Conservation (phyloP, 2,797 vertebrate genomes). For the Peromyscus melanophrys region DNA sequence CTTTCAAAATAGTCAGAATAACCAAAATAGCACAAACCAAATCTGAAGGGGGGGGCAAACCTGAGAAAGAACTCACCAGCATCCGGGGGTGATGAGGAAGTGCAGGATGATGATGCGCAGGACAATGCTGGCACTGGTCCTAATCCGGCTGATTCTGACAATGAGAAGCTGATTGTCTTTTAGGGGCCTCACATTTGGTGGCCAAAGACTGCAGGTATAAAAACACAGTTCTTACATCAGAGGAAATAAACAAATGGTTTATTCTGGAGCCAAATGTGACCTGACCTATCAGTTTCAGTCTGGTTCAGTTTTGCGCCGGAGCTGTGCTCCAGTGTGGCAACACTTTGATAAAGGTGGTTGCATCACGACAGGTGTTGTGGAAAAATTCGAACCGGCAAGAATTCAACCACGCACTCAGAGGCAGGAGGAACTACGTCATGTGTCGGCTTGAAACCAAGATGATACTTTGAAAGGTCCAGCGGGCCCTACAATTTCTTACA, state of each 20-base stretch:
- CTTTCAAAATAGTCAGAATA: background rate
- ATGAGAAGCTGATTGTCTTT: background rate
- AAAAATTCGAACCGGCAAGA: background rate
- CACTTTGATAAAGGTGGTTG: too few species aligned
- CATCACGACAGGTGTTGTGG: background rate
- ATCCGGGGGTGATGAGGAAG: background rate
- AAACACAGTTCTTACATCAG: background rate
- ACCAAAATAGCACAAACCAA: background rate
- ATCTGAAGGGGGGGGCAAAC: background rate
- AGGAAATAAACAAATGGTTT: background rate
- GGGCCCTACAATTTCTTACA: background rate
- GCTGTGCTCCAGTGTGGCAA: too few species aligned
- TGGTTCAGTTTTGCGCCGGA: background rate
- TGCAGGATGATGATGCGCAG: background rate
- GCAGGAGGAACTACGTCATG: background rate
- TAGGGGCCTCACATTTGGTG: background rate
- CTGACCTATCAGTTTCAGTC: background rate
- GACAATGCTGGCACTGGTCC: background rate
- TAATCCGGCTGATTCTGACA: background rate
- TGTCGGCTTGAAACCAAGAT: background rate
- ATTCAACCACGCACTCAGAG: background rate
- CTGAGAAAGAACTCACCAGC: background rate
- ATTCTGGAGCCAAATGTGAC: background rate
- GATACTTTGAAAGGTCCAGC: background rate
- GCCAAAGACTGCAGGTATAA: background rate